A percentile compares a stretch with the other conserved stretches of the same genome.
These are phyloP conservation scores for Griposia aprilina DNA, from an alignment of 2,888 invertebrate species.

Conservation along the genomic window DNA sequence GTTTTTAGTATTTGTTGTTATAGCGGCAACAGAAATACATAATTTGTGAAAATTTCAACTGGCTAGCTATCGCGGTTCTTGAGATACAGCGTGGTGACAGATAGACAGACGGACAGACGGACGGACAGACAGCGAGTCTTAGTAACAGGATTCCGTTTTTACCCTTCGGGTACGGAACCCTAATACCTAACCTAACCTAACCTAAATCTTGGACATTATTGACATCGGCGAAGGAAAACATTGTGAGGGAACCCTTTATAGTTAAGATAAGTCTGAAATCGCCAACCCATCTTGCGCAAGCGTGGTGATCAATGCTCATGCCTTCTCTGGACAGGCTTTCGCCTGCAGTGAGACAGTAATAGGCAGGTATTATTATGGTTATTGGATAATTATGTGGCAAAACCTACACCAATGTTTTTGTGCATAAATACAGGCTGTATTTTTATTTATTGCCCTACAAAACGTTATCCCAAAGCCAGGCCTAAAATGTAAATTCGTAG, in stretches of 20 bases:
- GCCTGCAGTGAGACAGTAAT: background rate
- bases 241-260: background rate
- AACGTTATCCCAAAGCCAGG: constrained; percentile 30
- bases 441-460: constrained; percentile 39
- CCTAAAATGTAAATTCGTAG: constrained; percentile 36
- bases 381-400: background rate
- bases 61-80: too few relatives aligned
- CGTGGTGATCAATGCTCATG: background rate
- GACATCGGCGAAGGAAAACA: background rate
- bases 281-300: background rate
- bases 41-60: too few relatives aligned
- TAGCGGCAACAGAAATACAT: too few relatives aligned
- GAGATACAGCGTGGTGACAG: too few relatives aligned
- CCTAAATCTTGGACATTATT: background rate
- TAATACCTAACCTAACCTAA: too few relatives aligned
- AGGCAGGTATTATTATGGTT: background rate
- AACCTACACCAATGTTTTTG: background rate
- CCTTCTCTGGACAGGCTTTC: background rate
- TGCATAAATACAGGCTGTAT: constrained; percentile 23
- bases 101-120: too few relatives aligned
- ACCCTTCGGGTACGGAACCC: too few relatives aligned
- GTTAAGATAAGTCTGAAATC: background rate
- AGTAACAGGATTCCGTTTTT: too few relatives aligned
- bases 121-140: too few relatives aligned
- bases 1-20: too few relatives aligned